Evolutionary conservation across 2,888 invertebrate species (phyloP), one percentile per base, ranked within the genome.

Genomic region (Azorinus chamasolen): DNA sequence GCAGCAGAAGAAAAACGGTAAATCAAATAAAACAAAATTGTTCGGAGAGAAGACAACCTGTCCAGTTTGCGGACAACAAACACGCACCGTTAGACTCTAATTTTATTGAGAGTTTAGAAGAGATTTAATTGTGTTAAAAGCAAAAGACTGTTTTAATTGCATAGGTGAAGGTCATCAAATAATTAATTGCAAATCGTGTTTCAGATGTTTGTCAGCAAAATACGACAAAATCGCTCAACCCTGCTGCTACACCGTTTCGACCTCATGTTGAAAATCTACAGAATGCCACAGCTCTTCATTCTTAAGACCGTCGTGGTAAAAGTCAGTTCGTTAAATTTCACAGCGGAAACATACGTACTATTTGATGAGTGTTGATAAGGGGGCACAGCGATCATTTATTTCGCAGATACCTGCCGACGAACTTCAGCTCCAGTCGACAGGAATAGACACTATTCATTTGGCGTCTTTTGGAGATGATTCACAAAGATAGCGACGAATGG

Each of bases 291-390:
- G 62, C 41, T 54, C 46, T 48, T 25, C 54, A 18, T 69, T 14
- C 53, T 61, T 14, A 61, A 61, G 45, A 69, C 54, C 12, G 69
- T 58, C 16, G 43, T 69, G 20, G 65, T 53, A n/a, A 45, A 12
- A 1, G 63, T 62, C 22, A 55, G 37, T 32, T 58, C 62, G 20
- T 20, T 22, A 14, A 48, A 16, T 20, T 37, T 27, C 18, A 53
- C 45, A 8, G 37, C 14, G 1, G 53, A 45, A 25, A 55, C 57
- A 25, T 50, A 57, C 27, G 68, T 68, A 14, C 39, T 68, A 18
- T 53, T 74, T 32, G 63, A 68, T 46, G 68, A 74, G 27, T 68
- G 68, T 74, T 32, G 63, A 68, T 46, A 62, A 74, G 27, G 74
- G 68, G 10, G 58, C 72, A 12, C 59, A 64, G 37, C 22, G 62